Evolutionary conservation across 2,797 vertebrate genomes (phyloP), one percentile per base, ranked within the genome.

Genomic region (Myotis findleyi): DNA sequence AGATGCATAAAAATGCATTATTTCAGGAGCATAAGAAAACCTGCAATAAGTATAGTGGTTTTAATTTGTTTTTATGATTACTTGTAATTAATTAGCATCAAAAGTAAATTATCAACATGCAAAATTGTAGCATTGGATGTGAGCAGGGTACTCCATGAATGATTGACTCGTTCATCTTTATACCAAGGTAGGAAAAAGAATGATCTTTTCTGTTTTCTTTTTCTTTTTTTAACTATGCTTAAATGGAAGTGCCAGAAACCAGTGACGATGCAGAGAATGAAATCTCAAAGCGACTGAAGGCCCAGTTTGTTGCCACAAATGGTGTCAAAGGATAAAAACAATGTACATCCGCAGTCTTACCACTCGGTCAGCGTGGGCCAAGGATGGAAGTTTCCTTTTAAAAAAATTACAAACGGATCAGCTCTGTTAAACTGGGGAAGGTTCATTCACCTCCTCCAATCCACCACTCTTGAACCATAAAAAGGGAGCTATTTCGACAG

Each of bases 21-120:
- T 98, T 98, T 98, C 97, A 95, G 96, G 88, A 97, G 86, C 96
- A 93, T 94, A 95, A 97, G 97, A 97, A 95, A 93, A 90, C 97
- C 95, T 98, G 97, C 97, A 96, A 96, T 96, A 98, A 95, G 96
- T 97, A 87, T 97, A 97, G 95, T 96, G 97, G 92, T 98, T 98
- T 98, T 98, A 97, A 98, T 98, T 98, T 98, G 98, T 96, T 98
- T 98, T 98, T 98, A 98, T 98, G 98, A 98, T 98, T 96, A 97
- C 97, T 98, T 97, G 96, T 98, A 97, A 98, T 98, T 98, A 98
- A 98, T 98, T 98, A 98, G 98, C 98, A 98, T 98, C 97, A 97
- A 98, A 98, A 98, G 97, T 88, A 98, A 98, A 98, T 98, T 98
- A 98, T 97, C 97, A 97, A 90, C 97, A 96, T 92, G 72, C 8